Base-by-base conservation (phyloP, 2,888 invertebrate genomes). In the Meganola albula region DNA sequence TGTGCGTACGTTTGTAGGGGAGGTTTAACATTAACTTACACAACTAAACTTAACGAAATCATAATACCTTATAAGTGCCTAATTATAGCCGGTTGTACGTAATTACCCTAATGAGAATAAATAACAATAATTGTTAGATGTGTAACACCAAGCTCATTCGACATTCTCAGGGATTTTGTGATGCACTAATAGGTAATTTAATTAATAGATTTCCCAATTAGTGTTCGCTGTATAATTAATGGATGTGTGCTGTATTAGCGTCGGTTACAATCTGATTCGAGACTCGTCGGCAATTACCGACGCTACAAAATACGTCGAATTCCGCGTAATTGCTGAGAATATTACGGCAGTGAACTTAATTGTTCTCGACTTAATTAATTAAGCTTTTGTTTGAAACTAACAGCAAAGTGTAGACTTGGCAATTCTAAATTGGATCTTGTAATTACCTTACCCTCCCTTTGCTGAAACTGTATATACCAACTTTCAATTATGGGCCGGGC, bases 371-470 rank as follows among this genome's bases (percentile, higher is more conserved):
- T 83, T 84, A 85, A 85, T 85, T 85, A 85, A 84, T 85, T 85
- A 84, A 85, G 84, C 83, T 84, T 83, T 84, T 85, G 85, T 85
- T 84, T 84, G 83, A 82, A 85, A 85, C 85, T 85, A 84, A 80
- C 84, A 82, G 84, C 83, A 82, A 83, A 83, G 83, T 84, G 84
- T 85, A 84, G 82, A 85, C 82, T 83, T 83, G 84, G 84, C 84
- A 85, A 84, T 83, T 83, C 84, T 82, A 84, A 85, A 85, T 85
- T 85, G 84, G 84, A 83, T 85, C 84, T 83, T 82, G 84, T 85
- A 85, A 85, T 85, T 84, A 84, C 83, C 83, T 74, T 80, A 74
- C 79, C 80, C 79, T 76, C 79, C 74, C 73, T 75, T 77, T 76
- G 68, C 71, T 68, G 74, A 74, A 77, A 77, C 76, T 77, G 82